Conservation (phyloP, 2,888 invertebrate species). For the Balanococcus diminutus region DNA sequence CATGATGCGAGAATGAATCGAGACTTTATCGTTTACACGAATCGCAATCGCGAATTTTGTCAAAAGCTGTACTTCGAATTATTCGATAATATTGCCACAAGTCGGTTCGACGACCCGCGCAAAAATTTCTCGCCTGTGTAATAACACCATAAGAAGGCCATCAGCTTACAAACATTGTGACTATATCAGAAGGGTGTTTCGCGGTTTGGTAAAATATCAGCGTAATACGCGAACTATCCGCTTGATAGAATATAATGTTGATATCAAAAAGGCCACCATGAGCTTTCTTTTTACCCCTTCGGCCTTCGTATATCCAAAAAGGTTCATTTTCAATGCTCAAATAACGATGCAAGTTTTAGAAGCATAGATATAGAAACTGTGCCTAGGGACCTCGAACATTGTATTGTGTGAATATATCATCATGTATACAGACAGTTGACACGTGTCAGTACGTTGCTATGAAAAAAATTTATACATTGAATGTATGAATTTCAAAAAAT, state of each 20-base stretch:
- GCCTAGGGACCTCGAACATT: too few species aligned
- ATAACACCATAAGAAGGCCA: not conserved
- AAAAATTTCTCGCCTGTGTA: not conserved
- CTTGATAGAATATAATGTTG: not conserved
- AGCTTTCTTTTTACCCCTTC: not conserved
- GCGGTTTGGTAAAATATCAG: not conserved
- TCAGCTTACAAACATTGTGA: not conserved
- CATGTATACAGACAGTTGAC: too few species aligned
- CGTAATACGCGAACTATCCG: not conserved
- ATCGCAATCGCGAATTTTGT: not conserved
- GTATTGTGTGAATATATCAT: too few species aligned
- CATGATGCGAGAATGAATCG: not conserved
- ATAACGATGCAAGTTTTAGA: too few species aligned
- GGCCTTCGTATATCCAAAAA: too few species aligned
- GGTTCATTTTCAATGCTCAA: not conserved
- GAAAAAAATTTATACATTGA: too few species aligned
- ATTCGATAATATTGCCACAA: not conserved
- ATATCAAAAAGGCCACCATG: not conserved
- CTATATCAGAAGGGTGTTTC: not conserved
- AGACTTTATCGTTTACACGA: not conserved
- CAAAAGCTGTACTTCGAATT: not conserved
- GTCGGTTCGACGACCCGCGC: not conserved
- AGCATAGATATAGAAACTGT: too few species aligned
- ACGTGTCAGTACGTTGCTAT: too few species aligned
- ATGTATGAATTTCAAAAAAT: too few species aligned